Evolutionary conservation across 2,113 vertebrate species (phyloP).

Genomic region (Muntiacus reevesi): DNA sequence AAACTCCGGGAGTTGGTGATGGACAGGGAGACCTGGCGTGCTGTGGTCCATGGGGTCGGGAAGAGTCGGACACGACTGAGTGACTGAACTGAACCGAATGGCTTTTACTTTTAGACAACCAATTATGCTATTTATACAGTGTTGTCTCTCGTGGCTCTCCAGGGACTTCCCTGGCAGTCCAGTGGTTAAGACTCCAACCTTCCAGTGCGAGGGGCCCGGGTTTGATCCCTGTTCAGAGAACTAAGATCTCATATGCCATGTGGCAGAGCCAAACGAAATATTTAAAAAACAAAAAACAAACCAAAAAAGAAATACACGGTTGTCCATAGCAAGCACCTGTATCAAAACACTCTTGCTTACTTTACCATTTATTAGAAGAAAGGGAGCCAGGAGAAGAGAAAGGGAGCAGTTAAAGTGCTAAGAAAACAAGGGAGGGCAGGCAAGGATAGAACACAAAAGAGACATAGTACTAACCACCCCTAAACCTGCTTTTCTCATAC

Average conservation of each 20-base stretch:
- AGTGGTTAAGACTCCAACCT: not conserved
- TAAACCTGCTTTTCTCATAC: not conserved
- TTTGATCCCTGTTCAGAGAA: not conserved
- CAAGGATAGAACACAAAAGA: not conserved
- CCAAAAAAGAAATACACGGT: not conserved
- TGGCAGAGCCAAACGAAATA: not conserved
- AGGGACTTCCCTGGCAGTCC: not conserved
- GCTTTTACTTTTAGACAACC: constrained; percentile 46
- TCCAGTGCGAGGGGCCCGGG: not conserved
- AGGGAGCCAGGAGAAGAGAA: not conserved
- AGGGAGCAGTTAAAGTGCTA: not conserved
- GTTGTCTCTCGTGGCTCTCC: not conserved
- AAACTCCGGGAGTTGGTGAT: not conserved
- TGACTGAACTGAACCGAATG: not conserved
- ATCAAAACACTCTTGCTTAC: not conserved
- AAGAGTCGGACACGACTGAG: not conserved
- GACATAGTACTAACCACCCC: not conserved
- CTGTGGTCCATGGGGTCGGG: not conserved
- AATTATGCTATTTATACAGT: constrained; percentile 17
- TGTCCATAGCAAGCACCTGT: not conserved
- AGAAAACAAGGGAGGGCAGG: not conserved
- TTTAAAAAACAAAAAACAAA: not conserved
- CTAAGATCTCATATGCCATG: not conserved
- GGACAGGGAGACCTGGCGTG: not conserved
- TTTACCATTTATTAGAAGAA: not conserved